These are phyloP conservation scores for Pseudochirops cupreus DNA, from an alignment of 2,797 vertebrate species.

Conservation along the genomic window DNA sequence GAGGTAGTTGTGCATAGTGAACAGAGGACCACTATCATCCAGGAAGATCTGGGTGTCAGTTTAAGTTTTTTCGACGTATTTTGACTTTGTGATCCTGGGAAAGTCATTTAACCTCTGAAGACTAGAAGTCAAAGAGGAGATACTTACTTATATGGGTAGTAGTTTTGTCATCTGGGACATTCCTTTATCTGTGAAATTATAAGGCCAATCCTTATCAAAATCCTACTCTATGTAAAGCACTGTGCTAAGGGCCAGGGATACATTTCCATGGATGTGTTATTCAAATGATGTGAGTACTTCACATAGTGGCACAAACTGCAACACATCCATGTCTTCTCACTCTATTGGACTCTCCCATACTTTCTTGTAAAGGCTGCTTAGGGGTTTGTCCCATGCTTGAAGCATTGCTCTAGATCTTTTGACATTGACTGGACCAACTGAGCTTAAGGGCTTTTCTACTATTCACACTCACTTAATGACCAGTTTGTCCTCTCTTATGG, in stretches of 20 bases:
- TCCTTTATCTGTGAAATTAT: background rate
- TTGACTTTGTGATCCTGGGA: background rate
- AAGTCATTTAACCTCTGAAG: background rate
- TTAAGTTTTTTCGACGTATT: background rate
- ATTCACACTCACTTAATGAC: background rate
- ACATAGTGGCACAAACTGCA: background rate
- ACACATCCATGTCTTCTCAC: background rate
- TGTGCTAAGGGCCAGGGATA: background rate
- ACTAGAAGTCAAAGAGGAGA: background rate
- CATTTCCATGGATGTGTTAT: background rate
- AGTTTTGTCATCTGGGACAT: background rate
- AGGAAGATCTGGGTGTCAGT: background rate
- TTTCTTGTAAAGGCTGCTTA: background rate
- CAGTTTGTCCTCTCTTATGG: background rate
- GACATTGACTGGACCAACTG: background rate
- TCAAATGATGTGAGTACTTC: background rate
- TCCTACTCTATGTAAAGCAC: background rate
- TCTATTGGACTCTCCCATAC: background rate
- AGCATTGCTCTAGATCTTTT: background rate
- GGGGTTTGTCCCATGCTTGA: background rate
- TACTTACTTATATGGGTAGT: background rate
- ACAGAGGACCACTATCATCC: background rate
- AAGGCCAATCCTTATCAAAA: background rate
- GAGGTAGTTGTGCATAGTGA: background rate
- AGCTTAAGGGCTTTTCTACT: background rate